Percentiles rank a stretch among this genome's conserved stretches.
These are phyloP conservation scores for Drosophila triauraria DNA, from an alignment of 1,140 invertebrate species.

Conservation along the genomic window DNA sequence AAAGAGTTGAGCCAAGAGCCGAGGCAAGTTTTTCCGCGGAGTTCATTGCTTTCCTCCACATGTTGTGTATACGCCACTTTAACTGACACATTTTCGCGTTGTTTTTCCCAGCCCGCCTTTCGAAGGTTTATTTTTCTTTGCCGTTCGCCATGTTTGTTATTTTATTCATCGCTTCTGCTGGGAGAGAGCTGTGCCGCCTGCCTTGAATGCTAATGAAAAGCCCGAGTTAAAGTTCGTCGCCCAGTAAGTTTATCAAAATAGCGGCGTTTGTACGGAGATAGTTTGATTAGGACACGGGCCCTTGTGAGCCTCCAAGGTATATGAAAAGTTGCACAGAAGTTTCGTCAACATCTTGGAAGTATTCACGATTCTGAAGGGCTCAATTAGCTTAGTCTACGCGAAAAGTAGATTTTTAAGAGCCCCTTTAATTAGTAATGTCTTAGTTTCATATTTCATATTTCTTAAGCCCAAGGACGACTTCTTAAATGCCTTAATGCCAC, in stretches of 20 bases:
- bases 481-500: not conserved
- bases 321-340: conserved; percentile 28
- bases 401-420: not conserved
- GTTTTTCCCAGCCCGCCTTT: conserved; percentile 32
- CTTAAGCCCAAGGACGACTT: too few relatives aligned
- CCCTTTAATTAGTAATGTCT: not conserved
- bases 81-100: conserved; percentile 68
- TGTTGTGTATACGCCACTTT: conserved; percentile 49
- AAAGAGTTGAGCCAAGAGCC: conserved; percentile 50
- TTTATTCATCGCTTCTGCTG: conserved; percentile 49
- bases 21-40: conserved; percentile 52
- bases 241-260: conserved; percentile 9
- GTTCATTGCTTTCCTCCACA: conserved; percentile 55
- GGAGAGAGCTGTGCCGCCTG: conserved; percentile 34
- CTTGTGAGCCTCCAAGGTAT: conserved; percentile 15
- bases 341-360: conserved; percentile 20
- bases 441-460: too few relatives aligned
- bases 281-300: conserved; percentile 33
- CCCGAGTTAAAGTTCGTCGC: conserved; percentile 38
- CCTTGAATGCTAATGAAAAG: conserved; percentile 64
- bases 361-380: conserved; percentile 2
- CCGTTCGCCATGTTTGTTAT: conserved; percentile 46
- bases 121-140: conserved; percentile 43
- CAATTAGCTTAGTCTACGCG: not conserved
- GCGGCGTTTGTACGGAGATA: conserved; percentile 3